Base-by-base conservation (phyloP, 2,888 invertebrate species). In the Drosophila eohydei region DNA sequence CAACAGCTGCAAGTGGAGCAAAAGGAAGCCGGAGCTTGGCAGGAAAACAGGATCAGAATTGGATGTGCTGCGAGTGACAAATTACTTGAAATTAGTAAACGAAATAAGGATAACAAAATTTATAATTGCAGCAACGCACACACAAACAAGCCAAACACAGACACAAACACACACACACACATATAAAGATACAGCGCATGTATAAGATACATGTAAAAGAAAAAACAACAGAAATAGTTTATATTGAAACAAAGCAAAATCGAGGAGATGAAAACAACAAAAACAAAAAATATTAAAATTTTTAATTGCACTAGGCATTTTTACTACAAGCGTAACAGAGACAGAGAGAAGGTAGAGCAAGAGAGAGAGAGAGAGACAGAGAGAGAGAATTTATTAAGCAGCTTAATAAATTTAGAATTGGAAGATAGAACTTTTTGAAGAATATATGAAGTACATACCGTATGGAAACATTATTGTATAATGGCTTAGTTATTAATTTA, bases 341-440 rank as follows among this genome's bases (percentile, higher is more conserved):
- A 64, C 67, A 67, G 60, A 40, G 61, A 64, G 52, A 50, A 44
- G 65, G 58, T 44, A 28, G 38, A 56, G 48, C 51, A 63, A 51
- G 43, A 43, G n/a, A 62, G 41, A 46, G 28, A n/a, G 26, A 21
- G 46, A 51, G 51, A 40, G n/a, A 44, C n/a, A 38, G 50, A 40
- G 46, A 61, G 9, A 81, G 61, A 80, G 83, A 82, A 88, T 83
- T 83, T 83, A 83, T 83, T 83, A 88, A 83, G 83, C 78, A 81
- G 87, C 88, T 88, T 83, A 88, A 88, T 83, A 83, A 88, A 82
- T 63, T 55, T n/a, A 50, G 28, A 52, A 63, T 46, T 81, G 60
- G 69, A 79, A 76, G 74, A 57, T 78, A 62, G 43, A 74, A 79
- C 36, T 65, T 71, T 81, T 72, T 86, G 84, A 74, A 83, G 71